These are phyloP conservation scores for Butastur rufipennis DNA, from an alignment of 2,113 vertebrate species.

Conservation along the genomic window DNA sequence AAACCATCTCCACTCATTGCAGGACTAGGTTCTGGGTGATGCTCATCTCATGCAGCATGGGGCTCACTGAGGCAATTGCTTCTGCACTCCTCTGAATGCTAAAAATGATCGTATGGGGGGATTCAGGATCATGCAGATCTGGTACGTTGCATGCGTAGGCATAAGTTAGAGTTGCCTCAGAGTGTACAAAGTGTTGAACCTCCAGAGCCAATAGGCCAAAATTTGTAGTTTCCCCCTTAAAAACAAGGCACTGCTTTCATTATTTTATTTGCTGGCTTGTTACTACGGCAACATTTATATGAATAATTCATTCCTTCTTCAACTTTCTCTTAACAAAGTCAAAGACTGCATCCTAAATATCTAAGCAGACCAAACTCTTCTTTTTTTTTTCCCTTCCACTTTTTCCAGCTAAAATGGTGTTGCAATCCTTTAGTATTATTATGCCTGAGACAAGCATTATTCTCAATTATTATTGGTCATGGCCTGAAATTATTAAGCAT, in stretches of 20 bases:
- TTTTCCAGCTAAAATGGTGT: conserved; percentile 45
- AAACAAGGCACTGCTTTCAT: conserved; percentile 63
- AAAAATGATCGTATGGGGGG: background rate
- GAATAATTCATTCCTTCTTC: conserved; percentile 76
- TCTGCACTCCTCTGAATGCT: background rate
- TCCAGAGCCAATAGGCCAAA: conserved; percentile 52
- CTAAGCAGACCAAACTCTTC: conserved; percentile 62
- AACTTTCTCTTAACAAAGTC: conserved; percentile 76
- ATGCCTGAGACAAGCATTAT: conserved; percentile 30
- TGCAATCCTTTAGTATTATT: conserved; percentile 28
- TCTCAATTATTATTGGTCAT: conserved; percentile 47
- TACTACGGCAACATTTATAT: conserved; percentile 72
- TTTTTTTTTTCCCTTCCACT: conserved; percentile 1
- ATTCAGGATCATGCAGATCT: background rate
- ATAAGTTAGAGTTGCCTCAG: conserved; percentile 1
- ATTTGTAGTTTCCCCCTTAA: conserved; percentile 61
- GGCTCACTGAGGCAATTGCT: background rate
- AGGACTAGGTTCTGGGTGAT: background rate
- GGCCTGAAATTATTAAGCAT: conserved; percentile 52
- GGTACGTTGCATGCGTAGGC: background rate
- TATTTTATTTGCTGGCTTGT: conserved; percentile 76
- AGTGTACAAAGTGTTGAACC: background rate
- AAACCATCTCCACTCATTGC: background rate
- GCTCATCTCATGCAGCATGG: background rate
- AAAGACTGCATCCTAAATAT: conserved; percentile 72